Evolutionary conservation across 1,140 invertebrate species (phyloP), one percentile per base, ranked within the genome.

Genomic region (Drosophila ogumai): DNA sequence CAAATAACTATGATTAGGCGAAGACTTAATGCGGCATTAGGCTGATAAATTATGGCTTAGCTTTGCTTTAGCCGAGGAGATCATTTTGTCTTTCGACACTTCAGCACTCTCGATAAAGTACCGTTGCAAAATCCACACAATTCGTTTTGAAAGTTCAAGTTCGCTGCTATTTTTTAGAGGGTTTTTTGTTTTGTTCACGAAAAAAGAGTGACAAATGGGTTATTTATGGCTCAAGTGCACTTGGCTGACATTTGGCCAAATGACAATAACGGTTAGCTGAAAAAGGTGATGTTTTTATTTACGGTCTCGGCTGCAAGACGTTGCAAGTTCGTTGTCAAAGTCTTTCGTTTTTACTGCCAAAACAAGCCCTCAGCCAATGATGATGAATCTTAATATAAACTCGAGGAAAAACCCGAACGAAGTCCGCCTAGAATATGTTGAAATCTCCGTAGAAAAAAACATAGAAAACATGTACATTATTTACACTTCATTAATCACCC

Each of bases 401-500:
- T 17, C 15, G 55, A 58, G 44, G 44, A 55, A 63, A 58, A 72
- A 49, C 65, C 52, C 44, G n/a, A 67, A 36, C 67, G 36, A 46
- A 57, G 25, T 56, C 65, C 47, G 84, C 72, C 57, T 88, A 88
- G 84, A 88, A 88, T 90, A 61, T 88, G 84, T 81, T 88, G 85
- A 84, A 88, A 90, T 90, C 80, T 52, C 67, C 0, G 32, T 12
- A 52, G 36, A 75, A 50, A 72, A 69, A 52, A 75, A 56, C 41
- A 78, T 38, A 69, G 52, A 85, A 86, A 87, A 88, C 84, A 77
- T 87, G 60, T 72, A 81, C 84, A 75, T 88, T 90, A 90, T 88
- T 84, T 84, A 88, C 84, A 88, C 84, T 90, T 88, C 84, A 88
- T 88, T 88, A 88, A 88, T 88, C 84, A 90, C 72, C 67, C 76